These are phyloP conservation scores for Henicopernis longicauda DNA, from an alignment of 2,113 vertebrate species.

Conservation along the genomic window DNA sequence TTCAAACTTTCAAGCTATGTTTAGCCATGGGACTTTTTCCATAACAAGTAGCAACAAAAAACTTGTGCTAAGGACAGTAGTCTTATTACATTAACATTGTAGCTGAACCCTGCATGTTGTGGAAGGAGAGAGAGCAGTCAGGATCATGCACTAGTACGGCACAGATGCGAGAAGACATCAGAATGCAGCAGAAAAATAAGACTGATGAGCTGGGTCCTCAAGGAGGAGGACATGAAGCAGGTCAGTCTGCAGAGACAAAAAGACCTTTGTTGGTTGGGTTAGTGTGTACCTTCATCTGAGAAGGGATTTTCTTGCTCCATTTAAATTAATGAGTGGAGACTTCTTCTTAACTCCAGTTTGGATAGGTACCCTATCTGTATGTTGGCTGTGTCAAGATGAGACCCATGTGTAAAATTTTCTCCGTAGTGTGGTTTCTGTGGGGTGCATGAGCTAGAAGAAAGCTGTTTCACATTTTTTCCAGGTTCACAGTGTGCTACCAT, in stretches of 20 bases:
- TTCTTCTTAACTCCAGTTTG: background rate
- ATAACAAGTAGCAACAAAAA: background rate
- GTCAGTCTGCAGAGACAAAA: background rate
- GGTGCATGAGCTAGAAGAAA: background rate
- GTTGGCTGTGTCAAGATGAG: background rate
- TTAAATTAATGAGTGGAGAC: background rate
- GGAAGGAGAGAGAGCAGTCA: background rate
- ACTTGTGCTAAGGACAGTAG: background rate
- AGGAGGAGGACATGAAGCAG: background rate
- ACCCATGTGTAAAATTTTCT: background rate
- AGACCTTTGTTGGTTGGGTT: background rate
- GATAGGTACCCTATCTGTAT: background rate
- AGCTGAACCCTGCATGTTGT: background rate
- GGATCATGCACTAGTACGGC: accelerated
- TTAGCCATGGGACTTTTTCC: background rate
- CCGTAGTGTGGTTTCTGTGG: background rate
- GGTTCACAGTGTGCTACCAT: background rate
- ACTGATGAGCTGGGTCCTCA: background rate
- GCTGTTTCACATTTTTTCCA: background rate
- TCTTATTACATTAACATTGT: background rate
- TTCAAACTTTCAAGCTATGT: background rate
- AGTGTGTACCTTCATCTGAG: background rate
- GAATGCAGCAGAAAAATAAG: background rate
- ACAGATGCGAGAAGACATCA: background rate
- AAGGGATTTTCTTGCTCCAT: background rate